A percentile compares a stretch with the other conserved stretches of the same genome.
Evolutionary conservation across 2,888 invertebrate species (phyloP).

Genomic region (Coenonympha glycerion): DNA sequence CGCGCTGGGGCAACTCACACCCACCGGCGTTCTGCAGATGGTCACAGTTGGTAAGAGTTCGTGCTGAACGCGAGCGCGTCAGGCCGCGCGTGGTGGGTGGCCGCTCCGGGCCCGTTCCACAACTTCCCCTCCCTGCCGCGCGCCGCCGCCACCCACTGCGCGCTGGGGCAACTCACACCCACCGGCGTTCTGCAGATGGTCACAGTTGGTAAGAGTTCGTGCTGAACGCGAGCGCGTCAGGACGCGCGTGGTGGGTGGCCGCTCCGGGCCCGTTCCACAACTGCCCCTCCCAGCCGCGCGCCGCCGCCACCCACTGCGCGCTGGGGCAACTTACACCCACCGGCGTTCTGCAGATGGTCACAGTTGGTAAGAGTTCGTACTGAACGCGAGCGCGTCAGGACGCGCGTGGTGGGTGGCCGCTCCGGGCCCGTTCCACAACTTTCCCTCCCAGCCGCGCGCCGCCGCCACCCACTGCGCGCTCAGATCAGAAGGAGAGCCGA

Average conservation of each 20-base stretch:
- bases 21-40: slow-evolving; percentile 87
- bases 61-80: slow-evolving; percentile 72
- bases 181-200: slow-evolving; percentile 88
- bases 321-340: slow-evolving; percentile 89
- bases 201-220: slow-evolving; percentile 81
- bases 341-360: slow-evolving; percentile 88
- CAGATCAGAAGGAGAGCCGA: too few species aligned
- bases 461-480: slow-evolving; percentile 81
- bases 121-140: slow-evolving; percentile 86
- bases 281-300: slow-evolving; percentile 83
- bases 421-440: slow-evolving; percentile 88
- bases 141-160: slow-evolving; percentile 78
- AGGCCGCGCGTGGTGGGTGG: slow-evolving; percentile 83
- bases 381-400: slow-evolving; percentile 72
- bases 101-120: slow-evolving; percentile 87
- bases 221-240: slow-evolving; percentile 69
- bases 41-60: slow-evolving; percentile 82
- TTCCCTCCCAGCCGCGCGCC: slow-evolving; percentile 82
- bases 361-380: slow-evolving; percentile 80
- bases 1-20: slow-evolving; percentile 89
- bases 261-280: slow-evolving; percentile 88
- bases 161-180: slow-evolving; percentile 90
- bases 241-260: slow-evolving; percentile 83
- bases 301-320: slow-evolving; percentile 79
- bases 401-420: slow-evolving; percentile 84